Conservation (phyloP, 2,113 vertebrate genomes). For the Dicaeum eximium region DNA sequence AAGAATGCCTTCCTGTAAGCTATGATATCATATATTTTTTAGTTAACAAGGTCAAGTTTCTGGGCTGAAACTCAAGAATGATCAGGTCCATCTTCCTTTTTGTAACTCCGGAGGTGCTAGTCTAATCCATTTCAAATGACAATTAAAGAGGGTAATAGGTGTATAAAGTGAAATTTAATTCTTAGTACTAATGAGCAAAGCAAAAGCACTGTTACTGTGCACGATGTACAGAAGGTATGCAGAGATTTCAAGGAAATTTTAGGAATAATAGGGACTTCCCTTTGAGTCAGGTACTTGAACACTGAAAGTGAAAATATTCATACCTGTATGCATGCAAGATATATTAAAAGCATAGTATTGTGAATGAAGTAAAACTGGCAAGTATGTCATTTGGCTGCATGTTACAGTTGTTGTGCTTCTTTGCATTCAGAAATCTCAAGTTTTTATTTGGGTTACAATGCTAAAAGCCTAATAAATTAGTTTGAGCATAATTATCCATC, state of each 20-base stretch:
- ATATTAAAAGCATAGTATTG: background rate
- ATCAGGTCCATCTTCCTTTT: slow-evolving; percentile 34
- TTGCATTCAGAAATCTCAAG: background rate
- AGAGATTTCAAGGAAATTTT: background rate
- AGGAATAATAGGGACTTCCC: background rate
- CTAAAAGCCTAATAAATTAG: slow-evolving; percentile 9
- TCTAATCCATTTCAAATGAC: slow-evolving; percentile 39
- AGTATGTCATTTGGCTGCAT: background rate
- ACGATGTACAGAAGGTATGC: background rate
- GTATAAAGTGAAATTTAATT: background rate
- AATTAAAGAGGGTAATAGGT: background rate
- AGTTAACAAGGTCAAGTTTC: slow-evolving; percentile 58
- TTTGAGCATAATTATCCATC: slow-evolving; percentile 48
- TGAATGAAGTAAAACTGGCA: background rate
- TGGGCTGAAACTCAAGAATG: slow-evolving; percentile 59
- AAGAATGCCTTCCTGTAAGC: slow-evolving; percentile 53
- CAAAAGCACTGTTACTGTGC: background rate
- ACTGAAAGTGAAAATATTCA: background rate
- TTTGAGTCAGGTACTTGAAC: background rate
- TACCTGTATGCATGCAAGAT: background rate
- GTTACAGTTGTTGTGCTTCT: background rate
- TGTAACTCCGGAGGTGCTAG: slow-evolving; percentile 3
- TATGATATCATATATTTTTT: slow-evolving; percentile 57
- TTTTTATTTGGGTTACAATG: slow-evolving; percentile 13
- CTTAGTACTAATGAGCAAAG: background rate